A percentile compares a stretch with the other conserved stretches of the same genome.
Evolutionary conservation across 2,797 vertebrate species (phyloP).

Genomic region (Erethizon dorsatum): DNA sequence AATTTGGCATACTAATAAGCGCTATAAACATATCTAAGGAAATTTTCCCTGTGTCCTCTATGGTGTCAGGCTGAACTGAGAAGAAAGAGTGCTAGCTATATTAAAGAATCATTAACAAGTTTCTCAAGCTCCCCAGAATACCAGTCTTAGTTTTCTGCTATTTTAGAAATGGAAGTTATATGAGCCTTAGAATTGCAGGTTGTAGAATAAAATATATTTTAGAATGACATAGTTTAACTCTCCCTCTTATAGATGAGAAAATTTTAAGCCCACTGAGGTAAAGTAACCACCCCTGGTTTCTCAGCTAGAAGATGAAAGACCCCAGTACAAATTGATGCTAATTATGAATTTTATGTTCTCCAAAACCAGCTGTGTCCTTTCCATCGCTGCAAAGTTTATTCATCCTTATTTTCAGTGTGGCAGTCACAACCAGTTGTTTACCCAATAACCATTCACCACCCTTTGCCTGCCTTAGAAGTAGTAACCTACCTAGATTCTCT

Average conservation of each 20-base stretch:
- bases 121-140: constrained; percentile 17
- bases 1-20: background rate
- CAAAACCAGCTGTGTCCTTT: background rate
- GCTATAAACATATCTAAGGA: background rate
- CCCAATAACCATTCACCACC: background rate
- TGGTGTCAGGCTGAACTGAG: background rate
- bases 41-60: background rate
- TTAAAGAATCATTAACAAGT: background rate
- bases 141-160: background rate
- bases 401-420: background rate
- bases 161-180: constrained; percentile 46
- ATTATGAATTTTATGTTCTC: background rate
- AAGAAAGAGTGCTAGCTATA: background rate
- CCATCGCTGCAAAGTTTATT: background rate
- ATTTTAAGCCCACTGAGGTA: background rate
- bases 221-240: background rate
- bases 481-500: background rate
- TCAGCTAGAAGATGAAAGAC: background rate
- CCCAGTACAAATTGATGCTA: background rate
- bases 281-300: background rate
- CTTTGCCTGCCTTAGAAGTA: constrained; percentile 8
- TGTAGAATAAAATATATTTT: background rate
- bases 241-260: background rate
- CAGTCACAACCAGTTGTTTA: background rate
- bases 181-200: constrained; percentile 6